Conservation (phyloP, 2,888 invertebrate species). For the Philopedon plagiatum region DNA sequence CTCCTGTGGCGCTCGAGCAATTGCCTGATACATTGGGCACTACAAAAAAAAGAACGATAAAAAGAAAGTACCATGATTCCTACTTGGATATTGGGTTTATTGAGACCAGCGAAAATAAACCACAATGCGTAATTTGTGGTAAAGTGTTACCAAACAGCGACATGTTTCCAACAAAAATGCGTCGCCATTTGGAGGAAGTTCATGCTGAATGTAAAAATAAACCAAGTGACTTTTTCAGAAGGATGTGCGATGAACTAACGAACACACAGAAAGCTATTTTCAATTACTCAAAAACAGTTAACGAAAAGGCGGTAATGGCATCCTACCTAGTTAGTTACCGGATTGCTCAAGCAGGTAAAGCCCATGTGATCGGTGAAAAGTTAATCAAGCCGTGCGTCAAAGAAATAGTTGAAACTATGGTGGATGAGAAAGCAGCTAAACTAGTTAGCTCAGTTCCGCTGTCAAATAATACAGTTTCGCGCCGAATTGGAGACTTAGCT, state of each 20-base stretch:
- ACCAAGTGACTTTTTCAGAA: background rate
- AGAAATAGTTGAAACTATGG: background rate
- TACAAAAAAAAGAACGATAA: no score
- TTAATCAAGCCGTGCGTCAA: background rate
- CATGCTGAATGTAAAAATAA: background rate
- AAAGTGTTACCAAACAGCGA: background rate
- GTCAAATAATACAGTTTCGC: slow-evolving; percentile 5
- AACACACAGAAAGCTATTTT: background rate
- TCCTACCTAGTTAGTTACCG: slow-evolving; percentile 31
- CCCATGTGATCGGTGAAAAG: background rate
- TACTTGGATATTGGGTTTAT: background rate
- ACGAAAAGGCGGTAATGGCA: slow-evolving; percentile 31
- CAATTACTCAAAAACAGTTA: slow-evolving; percentile 10
- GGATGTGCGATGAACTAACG: background rate
- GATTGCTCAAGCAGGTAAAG: slow-evolving; percentile 27
- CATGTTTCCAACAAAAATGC: slow-evolving; percentile 3
- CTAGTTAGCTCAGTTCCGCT: background rate
- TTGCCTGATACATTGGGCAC: no score
- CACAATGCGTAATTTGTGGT: background rate
- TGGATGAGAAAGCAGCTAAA: slow-evolving; percentile 2
- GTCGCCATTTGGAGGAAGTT: background rate
- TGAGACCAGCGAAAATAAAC: background rate
- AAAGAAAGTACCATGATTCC: background rate
- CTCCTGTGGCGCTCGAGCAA: no score
- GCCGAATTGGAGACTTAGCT: slow-evolving; percentile 22